Conservation (phyloP, 2,113 vertebrate genomes). For the Ptilonorhynchus violaceus region DNA sequence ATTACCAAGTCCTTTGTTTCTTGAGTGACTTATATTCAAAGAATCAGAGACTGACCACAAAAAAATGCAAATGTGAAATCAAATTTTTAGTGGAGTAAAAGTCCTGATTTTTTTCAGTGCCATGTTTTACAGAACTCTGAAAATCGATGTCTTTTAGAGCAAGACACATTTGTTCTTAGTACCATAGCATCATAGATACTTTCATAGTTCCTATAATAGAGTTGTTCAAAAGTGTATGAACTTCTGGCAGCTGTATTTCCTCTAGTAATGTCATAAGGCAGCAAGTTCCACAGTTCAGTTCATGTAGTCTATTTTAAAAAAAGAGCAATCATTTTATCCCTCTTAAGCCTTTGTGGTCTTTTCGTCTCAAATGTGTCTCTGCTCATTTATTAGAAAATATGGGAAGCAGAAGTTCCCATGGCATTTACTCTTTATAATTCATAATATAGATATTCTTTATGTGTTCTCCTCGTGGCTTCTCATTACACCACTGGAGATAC, state of each 20-base stretch:
- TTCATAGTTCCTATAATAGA: not conserved
- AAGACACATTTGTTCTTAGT: not conserved
- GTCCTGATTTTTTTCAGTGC: not conserved
- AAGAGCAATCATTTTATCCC: not conserved
- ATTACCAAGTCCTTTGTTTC: not conserved
- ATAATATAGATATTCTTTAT: not conserved
- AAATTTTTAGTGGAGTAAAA: not conserved
- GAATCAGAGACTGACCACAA: not conserved
- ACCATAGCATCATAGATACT: not conserved
- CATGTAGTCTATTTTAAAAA: not conserved
- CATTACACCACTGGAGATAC: conserved; percentile 5
- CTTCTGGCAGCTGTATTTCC: conserved; percentile 1
- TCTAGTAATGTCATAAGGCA: not conserved
- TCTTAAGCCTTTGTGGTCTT: conserved; percentile 16
- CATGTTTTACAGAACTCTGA: not conserved
- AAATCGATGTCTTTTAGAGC: not conserved
- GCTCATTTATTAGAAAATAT: conserved; percentile 11
- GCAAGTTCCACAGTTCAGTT: not conserved
- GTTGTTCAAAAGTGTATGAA: not conserved
- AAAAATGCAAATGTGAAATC: not conserved
- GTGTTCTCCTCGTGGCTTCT: not conserved
- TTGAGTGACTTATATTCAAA: not conserved
- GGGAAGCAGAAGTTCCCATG: conserved; percentile 25
- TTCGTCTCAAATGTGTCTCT: conserved; percentile 15
- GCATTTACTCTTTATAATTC: conserved; percentile 3